Base-by-base conservation (phyloP, 2,113 vertebrate genomes). In the Accipiter cooperii region DNA sequence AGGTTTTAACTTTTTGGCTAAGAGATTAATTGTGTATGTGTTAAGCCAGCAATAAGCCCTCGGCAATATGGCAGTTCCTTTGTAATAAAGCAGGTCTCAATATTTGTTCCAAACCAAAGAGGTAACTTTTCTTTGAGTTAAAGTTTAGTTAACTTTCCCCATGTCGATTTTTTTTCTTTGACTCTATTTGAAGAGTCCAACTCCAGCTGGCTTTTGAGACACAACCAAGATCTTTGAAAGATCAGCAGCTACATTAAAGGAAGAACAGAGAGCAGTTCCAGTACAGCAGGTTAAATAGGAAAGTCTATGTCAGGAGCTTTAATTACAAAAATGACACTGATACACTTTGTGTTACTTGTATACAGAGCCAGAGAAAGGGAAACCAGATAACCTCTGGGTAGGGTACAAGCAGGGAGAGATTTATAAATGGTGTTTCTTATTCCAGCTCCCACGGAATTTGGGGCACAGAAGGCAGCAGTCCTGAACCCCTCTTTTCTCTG, bases 121-220 rank as follows among this genome's bases (percentile, higher is more conserved):
- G 91, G 89, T 89, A 97, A 95, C 91, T 96, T 91, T 95, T 86
- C 89, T 97, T 92, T 96, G 96, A 95, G 94, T 65, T 85, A 88
- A 97, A 97, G 91, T 95, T 92, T 90, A 69, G 96, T 89, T 94
- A 95, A 93, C 91, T 92, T 94, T 94, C 55, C 87, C 77, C 52
- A 13, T 8, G 83, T 84, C 65, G 2, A 82, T 87, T 96, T 93
- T 87, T 96, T 92, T 94, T 74, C 84, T 95, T 96, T 90, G 89
- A 89, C 89, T 92, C 42, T 81, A 19, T 96, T 96, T 96, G 97
- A 96, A 96, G 81, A 95, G 47, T 61, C 88, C 65, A 84, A 61
- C 89, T 91, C 93, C 96, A 96, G 81, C 95, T 93, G 89, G 85
- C 79, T 95, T 96, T 90, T 89, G 96, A 97, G 95, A 85, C 33